Evolutionary conservation across 2,113 vertebrate species (phyloP).

Genomic region (Guaruba guarouba): DNA sequence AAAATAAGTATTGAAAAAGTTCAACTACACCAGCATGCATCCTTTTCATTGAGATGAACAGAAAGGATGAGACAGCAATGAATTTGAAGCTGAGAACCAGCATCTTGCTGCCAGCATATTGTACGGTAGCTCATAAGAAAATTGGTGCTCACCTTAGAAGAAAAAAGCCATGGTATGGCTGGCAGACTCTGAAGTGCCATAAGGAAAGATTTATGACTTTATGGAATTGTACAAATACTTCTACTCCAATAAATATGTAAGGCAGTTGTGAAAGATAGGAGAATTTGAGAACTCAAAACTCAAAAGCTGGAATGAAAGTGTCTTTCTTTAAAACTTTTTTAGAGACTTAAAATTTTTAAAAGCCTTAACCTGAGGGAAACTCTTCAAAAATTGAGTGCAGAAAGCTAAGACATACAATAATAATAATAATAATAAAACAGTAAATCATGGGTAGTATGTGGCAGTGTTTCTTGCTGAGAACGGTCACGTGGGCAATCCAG

Average conservation of each 20-base stretch:
- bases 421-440: neutral
- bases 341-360: neutral
- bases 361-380: neutral
- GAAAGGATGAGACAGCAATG: neutral
- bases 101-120: neutral
- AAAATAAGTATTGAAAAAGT: neutral
- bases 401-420: neutral
- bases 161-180: neutral
- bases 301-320: neutral
- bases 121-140: neutral
- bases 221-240: neutral
- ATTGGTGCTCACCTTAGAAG: accelerated
- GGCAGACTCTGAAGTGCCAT: neutral
- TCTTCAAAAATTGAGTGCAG: neutral
- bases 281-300: neutral
- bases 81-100: neutral
- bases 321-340: neutral
- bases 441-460: neutral
- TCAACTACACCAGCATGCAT: neutral
- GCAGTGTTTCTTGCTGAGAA: too few species aligned
- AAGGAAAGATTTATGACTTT: neutral
- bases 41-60: neutral
- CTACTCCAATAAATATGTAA: neutral
- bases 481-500: too few species aligned
- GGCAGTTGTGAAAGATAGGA: neutral